Percentiles rank a stretch among this genome's conserved stretches.
Conservation (phyloP, 2,113 vertebrate species). For the Tachuris rubrigastra region DNA sequence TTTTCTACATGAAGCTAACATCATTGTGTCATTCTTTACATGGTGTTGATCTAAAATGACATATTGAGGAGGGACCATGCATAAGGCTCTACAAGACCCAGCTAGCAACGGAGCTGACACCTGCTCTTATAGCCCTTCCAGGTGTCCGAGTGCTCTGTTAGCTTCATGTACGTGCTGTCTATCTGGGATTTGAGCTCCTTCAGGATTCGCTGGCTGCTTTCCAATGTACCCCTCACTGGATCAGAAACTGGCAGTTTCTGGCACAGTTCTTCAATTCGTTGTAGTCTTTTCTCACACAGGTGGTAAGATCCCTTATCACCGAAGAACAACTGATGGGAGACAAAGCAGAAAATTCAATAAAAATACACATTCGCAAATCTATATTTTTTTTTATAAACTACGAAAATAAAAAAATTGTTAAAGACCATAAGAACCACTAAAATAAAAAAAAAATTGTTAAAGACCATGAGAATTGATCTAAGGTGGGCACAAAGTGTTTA, state of each 20-base stretch:
- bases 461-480: background rate
- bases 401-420: background rate
- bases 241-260: slow-evolving; percentile 87
- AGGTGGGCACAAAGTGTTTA: background rate
- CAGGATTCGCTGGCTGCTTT: slow-evolving; percentile 71
- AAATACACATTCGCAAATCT: background rate
- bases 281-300: slow-evolving; percentile 86
- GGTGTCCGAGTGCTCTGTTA: slow-evolving; percentile 85
- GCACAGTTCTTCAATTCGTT: slow-evolving; percentile 89
- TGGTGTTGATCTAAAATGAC: background rate
- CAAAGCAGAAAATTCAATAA: background rate
- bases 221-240: slow-evolving; percentile 70
- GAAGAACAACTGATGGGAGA: slow-evolving; percentile 84
- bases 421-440: background rate
- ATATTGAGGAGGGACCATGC: background rate
- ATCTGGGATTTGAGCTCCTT: slow-evolving; percentile 82
- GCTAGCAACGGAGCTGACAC: slow-evolving; percentile 60
- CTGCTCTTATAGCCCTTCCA: slow-evolving; percentile 88
- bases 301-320: slow-evolving; percentile 82
- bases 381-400: background rate
- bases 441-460: background rate
- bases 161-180: slow-evolving; percentile 70
- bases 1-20: background rate
- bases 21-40: background rate
- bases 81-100: background rate